Evolutionary conservation across 2,113 vertebrate species (phyloP).

Genomic region (Lycaon pictus): DNA sequence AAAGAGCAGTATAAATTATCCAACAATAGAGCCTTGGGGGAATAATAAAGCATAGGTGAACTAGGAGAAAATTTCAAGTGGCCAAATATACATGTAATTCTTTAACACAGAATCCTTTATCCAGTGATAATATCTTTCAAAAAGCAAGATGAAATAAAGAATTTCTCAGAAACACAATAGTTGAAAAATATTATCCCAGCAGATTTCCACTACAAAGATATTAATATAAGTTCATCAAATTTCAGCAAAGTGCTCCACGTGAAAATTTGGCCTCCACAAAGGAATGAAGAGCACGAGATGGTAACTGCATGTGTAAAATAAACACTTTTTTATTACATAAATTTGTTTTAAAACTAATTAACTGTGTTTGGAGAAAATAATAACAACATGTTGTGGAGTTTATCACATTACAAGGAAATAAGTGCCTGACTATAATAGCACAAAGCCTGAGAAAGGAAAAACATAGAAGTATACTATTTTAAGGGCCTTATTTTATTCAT

Average conservation of each 20-base stretch:
- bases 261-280: neutral
- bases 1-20: neutral
- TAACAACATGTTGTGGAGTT: neutral
- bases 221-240: neutral
- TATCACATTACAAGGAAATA: neutral
- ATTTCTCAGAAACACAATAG: neutral
- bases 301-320: neutral
- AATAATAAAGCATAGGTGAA: neutral
- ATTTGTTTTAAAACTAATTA: neutral
- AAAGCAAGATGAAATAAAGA: neutral
- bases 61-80: neutral
- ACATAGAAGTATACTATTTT: neutral
- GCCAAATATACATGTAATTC: neutral
- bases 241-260: neutral
- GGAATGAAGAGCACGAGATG: neutral
- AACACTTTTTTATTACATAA: neutral
- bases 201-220: neutral
- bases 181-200: neutral
- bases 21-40: neutral
- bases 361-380: neutral
- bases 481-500: neutral
- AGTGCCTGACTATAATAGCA: neutral
- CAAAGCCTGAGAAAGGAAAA: neutral
- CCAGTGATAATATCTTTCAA: neutral
- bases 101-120: neutral